phyloP scores from a whole-genome alignment of 2,888 invertebrate species.

The Drosophila pseudotalamancana region DNA sequence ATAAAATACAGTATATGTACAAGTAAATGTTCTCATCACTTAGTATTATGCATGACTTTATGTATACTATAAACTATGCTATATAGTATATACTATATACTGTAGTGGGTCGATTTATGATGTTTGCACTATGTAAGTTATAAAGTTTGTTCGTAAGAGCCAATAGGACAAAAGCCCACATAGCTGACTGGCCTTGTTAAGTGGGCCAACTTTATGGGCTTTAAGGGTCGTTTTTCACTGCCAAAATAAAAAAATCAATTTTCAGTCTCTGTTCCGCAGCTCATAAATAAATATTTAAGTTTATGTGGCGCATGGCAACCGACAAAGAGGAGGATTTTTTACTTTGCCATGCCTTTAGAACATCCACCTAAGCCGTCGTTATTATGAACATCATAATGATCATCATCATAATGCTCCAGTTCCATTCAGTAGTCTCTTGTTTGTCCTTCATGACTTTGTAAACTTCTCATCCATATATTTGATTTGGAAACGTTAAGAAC shows the following conservation, averaged over 20 bases:
- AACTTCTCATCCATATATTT: slow-evolving; percentile 2
- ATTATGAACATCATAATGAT: background rate
- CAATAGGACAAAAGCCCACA: slow-evolving; percentile 13
- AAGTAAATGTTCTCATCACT: too few species aligned
- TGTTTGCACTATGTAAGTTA: slow-evolving; percentile 5
- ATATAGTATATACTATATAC: background rate
- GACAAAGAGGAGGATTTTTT: slow-evolving; percentile 10
- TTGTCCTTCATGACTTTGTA: slow-evolving; percentile 3
- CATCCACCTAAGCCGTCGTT: slow-evolving; percentile 12
- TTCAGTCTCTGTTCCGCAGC: slow-evolving; percentile 17
- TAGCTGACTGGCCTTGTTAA: slow-evolving; percentile 35
- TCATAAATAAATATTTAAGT: slow-evolving; percentile 40
- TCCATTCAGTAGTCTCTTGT: background rate
- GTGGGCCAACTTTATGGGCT: slow-evolving; percentile 12
- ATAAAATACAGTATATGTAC: too few species aligned
- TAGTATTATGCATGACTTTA: too few species aligned
- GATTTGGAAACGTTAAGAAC: background rate
- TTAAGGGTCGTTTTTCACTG: slow-evolving; percentile 10
- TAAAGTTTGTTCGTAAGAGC: slow-evolving; percentile 7
- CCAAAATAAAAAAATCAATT: slow-evolving; percentile 28
- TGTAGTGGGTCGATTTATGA: background rate
- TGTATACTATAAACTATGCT: too few species aligned
- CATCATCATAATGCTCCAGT: slow-evolving; percentile 1
- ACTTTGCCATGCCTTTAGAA: slow-evolving; percentile 3
- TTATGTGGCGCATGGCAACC: slow-evolving; percentile 40